Conservation (phyloP, 2,797 vertebrate genomes). For the Takifugu rubripes region DNA sequence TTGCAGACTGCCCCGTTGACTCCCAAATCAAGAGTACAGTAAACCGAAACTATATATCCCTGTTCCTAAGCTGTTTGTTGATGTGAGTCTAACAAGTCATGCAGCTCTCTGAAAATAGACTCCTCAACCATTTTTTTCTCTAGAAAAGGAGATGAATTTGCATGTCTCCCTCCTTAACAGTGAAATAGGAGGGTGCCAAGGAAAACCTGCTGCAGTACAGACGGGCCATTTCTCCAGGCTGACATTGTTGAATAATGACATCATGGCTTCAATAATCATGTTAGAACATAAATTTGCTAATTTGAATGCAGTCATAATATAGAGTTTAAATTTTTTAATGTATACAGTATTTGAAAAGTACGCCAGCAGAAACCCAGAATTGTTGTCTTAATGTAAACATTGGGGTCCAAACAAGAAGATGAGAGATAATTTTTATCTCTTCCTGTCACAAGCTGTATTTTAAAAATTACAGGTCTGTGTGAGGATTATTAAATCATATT, state of each 20-base stretch:
- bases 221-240: conserved; percentile 29
- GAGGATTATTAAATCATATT: no score
- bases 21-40: background rate
- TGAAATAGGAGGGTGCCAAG: conserved; percentile 51
- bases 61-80: conserved; percentile 35
- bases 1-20: conserved; percentile 17
- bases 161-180: conserved; percentile 65
- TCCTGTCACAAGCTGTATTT: no score
- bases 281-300: background rate
- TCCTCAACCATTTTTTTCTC: conserved; percentile 14
- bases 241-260: conserved; percentile 19
- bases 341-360: no score
- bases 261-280: conserved; percentile 6
- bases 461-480: no score
- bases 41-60: conserved; percentile 6
- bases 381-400: no score
- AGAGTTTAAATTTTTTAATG: background rate
- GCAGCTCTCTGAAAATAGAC: conserved; percentile 40
- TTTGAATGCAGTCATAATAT: background rate
- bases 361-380: no score
- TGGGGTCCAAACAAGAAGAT: no score
- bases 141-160: conserved; percentile 55
- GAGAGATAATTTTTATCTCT: no score
- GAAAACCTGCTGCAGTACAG: conserved; percentile 48
- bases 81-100: conserved; percentile 53